phyloP scores from a whole-genome alignment of 2,113 vertebrate genomes.

The Pseudopipra pipra region DNA sequence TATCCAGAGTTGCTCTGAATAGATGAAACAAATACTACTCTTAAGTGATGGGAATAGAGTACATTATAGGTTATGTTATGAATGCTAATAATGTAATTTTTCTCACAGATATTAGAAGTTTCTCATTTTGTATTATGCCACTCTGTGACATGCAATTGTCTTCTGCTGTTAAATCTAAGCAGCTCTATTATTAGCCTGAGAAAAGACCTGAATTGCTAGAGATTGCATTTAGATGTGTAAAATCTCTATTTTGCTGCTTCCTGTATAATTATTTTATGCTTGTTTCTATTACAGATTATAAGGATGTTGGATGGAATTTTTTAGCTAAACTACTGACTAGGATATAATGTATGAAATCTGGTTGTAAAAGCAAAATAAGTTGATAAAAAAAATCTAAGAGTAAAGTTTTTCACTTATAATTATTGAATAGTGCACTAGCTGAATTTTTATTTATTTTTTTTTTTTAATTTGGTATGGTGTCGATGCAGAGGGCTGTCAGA shows the following conservation, averaged over 20 bases:
- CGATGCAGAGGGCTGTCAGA: neutral
- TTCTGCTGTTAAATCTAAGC: conserved; percentile 24
- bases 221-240: conserved; percentile 1
- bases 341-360: neutral
- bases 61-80: neutral
- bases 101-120: conserved; percentile 5
- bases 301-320: neutral
- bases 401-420: neutral
- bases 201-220: neutral
- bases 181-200: neutral
- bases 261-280: neutral
- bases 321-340: neutral
- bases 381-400: neutral
- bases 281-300: neutral
- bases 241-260: neutral
- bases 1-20: neutral
- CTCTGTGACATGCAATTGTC: neutral
- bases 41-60: neutral
- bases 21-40: conserved; percentile 14
- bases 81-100: conserved; percentile 25
- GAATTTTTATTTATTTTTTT: neutral
- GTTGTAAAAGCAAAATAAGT: neutral
- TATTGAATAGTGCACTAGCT: neutral
- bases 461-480: neutral
- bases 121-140: conserved; percentile 15